phyloP scores from a whole-genome alignment of 2,113 vertebrate genomes.

The Raphicerus campestris region DNA sequence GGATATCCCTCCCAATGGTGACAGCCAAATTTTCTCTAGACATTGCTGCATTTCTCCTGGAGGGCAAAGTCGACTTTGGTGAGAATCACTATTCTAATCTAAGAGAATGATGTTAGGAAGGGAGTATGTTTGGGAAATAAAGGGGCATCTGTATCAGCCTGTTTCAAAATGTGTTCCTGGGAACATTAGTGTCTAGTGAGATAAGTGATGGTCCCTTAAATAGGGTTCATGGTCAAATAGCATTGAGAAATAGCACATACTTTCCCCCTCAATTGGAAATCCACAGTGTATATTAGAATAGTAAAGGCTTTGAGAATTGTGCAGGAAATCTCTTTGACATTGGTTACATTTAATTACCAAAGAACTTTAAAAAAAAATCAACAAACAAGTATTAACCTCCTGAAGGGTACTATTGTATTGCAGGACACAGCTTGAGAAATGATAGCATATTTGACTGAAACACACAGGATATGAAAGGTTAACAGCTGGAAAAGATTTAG shows the following conservation, averaged over 20 bases:
- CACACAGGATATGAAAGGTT: background rate
- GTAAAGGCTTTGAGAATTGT: conserved; percentile 33
- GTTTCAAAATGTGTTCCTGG: conserved; percentile 22
- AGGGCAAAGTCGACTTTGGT: background rate
- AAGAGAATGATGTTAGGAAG: background rate
- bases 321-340: background rate
- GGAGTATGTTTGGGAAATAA: conserved; percentile 23
- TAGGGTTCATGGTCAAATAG: background rate
- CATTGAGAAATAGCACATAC: conserved; percentile 1
- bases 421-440: background rate
- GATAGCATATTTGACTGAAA: background rate
- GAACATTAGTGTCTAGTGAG: conserved; percentile 51
- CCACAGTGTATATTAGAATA: background rate
- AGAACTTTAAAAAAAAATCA: background rate
- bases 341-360: conserved; percentile 23
- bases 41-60: background rate
- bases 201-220: background rate
- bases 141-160: conserved; percentile 25
- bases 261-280: background rate
- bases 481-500: background rate
- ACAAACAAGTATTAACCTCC: conserved; percentile 4
- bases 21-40: background rate
- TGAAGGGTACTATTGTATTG: background rate
- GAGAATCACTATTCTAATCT: background rate
- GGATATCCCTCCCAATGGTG: background rate